Base-by-base conservation (phyloP, 2,888 invertebrate genomes). In the Ferrisia virgata region DNA sequence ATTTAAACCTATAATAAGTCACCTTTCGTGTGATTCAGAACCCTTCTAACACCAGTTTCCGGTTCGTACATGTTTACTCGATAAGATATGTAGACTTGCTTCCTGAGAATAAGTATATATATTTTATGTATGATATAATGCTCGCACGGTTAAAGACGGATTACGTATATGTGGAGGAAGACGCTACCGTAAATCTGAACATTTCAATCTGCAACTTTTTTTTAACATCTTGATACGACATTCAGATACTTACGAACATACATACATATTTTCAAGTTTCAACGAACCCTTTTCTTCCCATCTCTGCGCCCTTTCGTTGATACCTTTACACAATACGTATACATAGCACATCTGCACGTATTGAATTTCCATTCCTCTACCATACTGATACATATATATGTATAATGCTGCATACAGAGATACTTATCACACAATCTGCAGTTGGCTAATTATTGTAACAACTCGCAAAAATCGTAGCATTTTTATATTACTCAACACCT, bases 11-110 rank as follows among this genome's bases (percentile, higher is more conserved):
- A 58, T 81, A 81, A 81, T 81, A 81, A 81, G 81, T 58, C 81
- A 81, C 81, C 81, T 81, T 81, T 81, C 81, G 81, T 81, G 81
- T 81, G 81, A 81, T 58, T 81, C 81, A 81, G 36, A 81, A 81
- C 81, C 81, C 81, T 58, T 47, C 53, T 81, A 81, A 81, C 58
- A 58, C 53, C 81, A 58, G 81, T 47, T 81, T 81, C 81, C 81
- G 81, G 81, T 81, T 76, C 33, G 33, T 76, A 76, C 72, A 25
- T 36, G 36, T 13, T 76, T 76, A 76, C 72, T 76, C 72, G 72
- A 76, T 76, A 76, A 76, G 72, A 76, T 76, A 76, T 18, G 72
- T 36, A 76, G 36, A 36, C 33, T 76, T 36, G 72, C 72, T 76
- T 76, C 72, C 72, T 76, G 72, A 76, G 36, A 76, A 76, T 76